These are phyloP conservation scores for Thalassaphorura encarpata DNA, from an alignment of 1,140 invertebrate genomes.

Conservation along the genomic window DNA sequence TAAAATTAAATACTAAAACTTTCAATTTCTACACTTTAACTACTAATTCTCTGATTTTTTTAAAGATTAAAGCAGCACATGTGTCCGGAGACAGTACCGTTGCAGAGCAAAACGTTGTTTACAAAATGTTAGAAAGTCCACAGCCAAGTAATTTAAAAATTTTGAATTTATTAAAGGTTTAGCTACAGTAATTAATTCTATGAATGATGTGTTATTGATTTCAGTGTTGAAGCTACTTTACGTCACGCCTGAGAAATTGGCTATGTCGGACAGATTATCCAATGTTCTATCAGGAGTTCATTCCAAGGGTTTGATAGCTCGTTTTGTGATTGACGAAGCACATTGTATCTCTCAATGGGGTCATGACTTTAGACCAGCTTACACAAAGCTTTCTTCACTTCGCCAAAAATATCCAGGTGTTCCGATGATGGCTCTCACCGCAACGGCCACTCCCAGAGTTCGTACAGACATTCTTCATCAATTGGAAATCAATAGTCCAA, in stretches of 20 bases:
- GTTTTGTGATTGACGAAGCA: conserved; percentile 64
- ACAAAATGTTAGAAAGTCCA: conserved; percentile 50
- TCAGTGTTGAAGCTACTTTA: conserved; percentile 72
- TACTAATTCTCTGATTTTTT: neutral
- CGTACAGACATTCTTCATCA: conserved; percentile 82
- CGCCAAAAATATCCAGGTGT: conserved; percentile 48
- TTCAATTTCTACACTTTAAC: neutral
- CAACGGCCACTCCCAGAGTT: conserved; percentile 76
- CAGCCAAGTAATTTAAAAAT: conserved; percentile 43
- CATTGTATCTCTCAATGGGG: conserved; percentile 66
- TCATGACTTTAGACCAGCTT: conserved; percentile 51
- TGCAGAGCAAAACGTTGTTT: conserved; percentile 52
- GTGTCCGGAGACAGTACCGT: conserved; percentile 60
- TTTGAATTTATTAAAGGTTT: no score
- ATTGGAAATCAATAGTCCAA: conserved; percentile 62
- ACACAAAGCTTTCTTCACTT: conserved; percentile 43
- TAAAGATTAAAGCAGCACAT: conserved; percentile 63
- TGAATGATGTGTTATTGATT: no score
- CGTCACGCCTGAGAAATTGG: conserved; percentile 91
- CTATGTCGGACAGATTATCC: conserved; percentile 43
- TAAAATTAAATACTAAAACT: conserved; percentile 46
- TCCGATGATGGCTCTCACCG: conserved; percentile 59
- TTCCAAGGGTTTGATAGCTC: conserved; percentile 41
- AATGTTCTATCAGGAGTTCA: conserved; percentile 44
- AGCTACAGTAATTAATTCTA: no score